Conservation (phyloP, 64 coral and sea anemone species). For the Orbicella faveolata region DNA sequence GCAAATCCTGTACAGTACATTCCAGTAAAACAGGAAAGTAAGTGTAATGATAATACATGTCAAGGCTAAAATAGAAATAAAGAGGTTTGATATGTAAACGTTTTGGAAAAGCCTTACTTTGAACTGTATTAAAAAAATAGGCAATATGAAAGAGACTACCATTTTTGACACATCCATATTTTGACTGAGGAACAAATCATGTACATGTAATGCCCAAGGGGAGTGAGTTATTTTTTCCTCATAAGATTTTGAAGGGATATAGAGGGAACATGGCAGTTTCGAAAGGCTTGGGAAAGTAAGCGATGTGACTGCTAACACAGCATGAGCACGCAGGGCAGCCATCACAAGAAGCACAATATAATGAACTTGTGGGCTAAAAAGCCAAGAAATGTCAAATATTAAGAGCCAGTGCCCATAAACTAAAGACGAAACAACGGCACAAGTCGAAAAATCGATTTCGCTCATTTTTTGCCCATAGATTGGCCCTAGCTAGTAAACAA, state of each 20-base stretch:
- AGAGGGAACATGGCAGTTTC: neutral
- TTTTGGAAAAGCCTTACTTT: neutral
- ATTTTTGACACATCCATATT: neutral
- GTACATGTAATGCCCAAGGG: too few species aligned
- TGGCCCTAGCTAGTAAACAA: too few species aligned
- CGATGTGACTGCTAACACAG: neutral
- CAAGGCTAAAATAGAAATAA: neutral
- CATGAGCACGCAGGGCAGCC: neutral
- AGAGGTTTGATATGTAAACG: neutral
- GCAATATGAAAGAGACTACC: neutral
- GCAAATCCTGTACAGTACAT: neutral
- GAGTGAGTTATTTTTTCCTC: neutral
- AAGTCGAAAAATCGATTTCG: too few species aligned
- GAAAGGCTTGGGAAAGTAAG: neutral
- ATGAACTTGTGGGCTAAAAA: slow-evolving; percentile 3
- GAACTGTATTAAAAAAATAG: neutral
- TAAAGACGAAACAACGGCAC: too few species aligned
- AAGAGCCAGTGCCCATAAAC: neutral
- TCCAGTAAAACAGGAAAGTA: neutral
- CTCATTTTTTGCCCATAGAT: too few species aligned
- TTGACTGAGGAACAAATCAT: neutral
- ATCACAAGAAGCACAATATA: neutral
- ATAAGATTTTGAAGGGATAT: neutral
- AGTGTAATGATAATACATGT: neutral
- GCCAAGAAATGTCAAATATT: slow-evolving; percentile 16